Conservation (phyloP, 2,888 invertebrate genomes). For the Drosophila acutilabella region DNA sequence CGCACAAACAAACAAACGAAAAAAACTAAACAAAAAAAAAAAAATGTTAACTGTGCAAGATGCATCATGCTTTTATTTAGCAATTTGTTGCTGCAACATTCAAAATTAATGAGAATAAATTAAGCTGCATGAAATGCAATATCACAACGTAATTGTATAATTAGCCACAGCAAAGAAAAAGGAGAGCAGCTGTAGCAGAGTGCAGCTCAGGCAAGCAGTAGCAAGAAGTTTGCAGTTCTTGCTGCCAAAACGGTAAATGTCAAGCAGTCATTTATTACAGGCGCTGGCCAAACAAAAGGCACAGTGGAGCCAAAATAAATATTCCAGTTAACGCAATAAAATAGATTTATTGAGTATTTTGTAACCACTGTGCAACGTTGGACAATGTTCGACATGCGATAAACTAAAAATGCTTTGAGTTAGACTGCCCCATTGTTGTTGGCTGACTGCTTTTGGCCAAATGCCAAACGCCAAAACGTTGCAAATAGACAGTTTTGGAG, state of each 20-base stretch:
- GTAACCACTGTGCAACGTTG: conserved; percentile 47
- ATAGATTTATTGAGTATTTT: neutral
- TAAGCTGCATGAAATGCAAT: conserved; percentile 24
- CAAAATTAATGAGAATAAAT: conserved; percentile 41
- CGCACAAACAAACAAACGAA: conserved; percentile 57
- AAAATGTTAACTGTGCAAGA: conserved; percentile 44
- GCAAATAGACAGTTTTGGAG: conserved; percentile 64
- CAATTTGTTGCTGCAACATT: conserved; percentile 67
- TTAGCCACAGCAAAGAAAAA: conserved; percentile 38
- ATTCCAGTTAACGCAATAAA: neutral
- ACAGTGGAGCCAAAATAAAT: conserved; percentile 39
- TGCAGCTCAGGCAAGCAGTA: conserved; percentile 16
- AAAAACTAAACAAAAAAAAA: conserved; percentile 35
- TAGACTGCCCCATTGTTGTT: conserved; percentile 37
- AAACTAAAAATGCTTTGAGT: conserved; percentile 45
- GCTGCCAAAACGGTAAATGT: conserved; percentile 62
- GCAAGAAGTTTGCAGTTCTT: conserved; percentile 32
- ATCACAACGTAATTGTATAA: conserved; percentile 28
- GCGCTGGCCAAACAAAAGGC: conserved; percentile 5
- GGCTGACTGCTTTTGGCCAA: conserved; percentile 49
- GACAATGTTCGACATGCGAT: conserved; percentile 41
- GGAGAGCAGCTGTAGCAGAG: neutral
- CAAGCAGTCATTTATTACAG: conserved; percentile 42
- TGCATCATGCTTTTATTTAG: conserved; percentile 69
- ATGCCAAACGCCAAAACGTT: conserved; percentile 62